Evolutionary conservation across 2,888 invertebrate genomes (phyloP), one percentile per base, ranked within the genome.

Genomic region (Eupithecia subfuscata): DNA sequence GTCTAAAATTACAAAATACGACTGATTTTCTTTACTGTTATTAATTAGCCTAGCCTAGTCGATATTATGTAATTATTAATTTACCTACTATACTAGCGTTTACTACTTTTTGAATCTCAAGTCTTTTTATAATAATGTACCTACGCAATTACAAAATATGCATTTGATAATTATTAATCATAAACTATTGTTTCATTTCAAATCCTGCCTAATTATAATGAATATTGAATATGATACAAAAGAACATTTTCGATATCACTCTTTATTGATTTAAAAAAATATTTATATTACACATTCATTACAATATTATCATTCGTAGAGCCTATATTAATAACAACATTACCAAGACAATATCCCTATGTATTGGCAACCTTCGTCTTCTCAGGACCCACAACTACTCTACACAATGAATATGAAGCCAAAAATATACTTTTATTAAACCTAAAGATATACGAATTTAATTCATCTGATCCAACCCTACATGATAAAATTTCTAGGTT

Each of bases 191-290:
- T 76, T 76, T 71, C 5, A 70, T 76, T 74, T 43, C 11, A 8
- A n/a, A 63, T n/a, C 68, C 43, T 18, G 22, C 43, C 68, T 22
- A 16, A 11, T 22, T 52, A 25, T 40, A 30, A 64, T 2, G 16
- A 40, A 18, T 68, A 7, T 14, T 40, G 34, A 34, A 40, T 12
- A 43, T 0, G 6, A 16, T 8, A 68, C 14, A 16, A 68, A 88
- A 88, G 86, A 83, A 86, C 81, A 86, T 78, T 77, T 82, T 92
- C 86, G 92, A 91, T 94, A 94, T 95, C 94, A 94, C 94, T 94
- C 94, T 94, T 95, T 95, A 94, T 93, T 95, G 91, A 91, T 92
- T 94, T 93, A 94, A 93, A 95, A 95, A 94, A 95, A 95, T 95
- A 95, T 91, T 92, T 91, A 90, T 94, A 92, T 92, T 92, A 93